Evolutionary conservation across 2,113 vertebrate species (phyloP), one percentile per base, ranked within the genome.

Genomic region (Hemiprocne comata): DNA sequence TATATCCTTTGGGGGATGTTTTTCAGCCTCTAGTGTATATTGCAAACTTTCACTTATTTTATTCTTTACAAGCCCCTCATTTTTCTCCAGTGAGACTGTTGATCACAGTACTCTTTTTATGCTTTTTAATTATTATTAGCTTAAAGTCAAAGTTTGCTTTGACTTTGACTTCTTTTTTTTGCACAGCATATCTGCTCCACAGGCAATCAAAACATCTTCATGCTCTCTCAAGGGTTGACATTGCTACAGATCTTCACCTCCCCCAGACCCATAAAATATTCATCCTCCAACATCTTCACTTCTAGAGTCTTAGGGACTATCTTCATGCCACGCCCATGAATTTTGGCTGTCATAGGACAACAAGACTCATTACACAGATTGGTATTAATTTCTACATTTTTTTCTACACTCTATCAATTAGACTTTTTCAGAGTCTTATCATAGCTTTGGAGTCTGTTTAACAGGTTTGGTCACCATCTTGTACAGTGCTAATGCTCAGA

Each of bases 21-120:
- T 61, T 79, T 89, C 36, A 79, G 31, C 2, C 25, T 62, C 44
- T 44, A 65, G 8, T 8, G 4, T 9, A 9, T 18, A 76, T 2
- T 13, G 9, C 23, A 75, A 87, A 60, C 11, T 81, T 87, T 15
- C 3, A 53, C 33, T 60, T 75, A 31, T 66, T 84, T 77, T 28
- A 33, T 25, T 48, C 4, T 78, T 82, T 75, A 31, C 2, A 60
- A 42, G 33, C 13, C 7, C 2, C 4, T 84, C 3, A 34, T 75
- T 85, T 69, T 70, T 50, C 11, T 85, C 21, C 19, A 62, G 4
- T 0, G 0, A 69, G 9, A 53, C 1, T 69, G 3, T 1, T 58
- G 44, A 86, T 46, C 16, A 86, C 42, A 62, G 26, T 69, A 81
- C 64, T 1, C 3, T 34, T 55, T 11, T 17, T 9, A 24, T 60